Percentiles rank a stretch among this genome's conserved stretches.
Evolutionary conservation across 92 coral and sea anemone species (phyloP).

Genomic region (Siderastrea siderea): DNA sequence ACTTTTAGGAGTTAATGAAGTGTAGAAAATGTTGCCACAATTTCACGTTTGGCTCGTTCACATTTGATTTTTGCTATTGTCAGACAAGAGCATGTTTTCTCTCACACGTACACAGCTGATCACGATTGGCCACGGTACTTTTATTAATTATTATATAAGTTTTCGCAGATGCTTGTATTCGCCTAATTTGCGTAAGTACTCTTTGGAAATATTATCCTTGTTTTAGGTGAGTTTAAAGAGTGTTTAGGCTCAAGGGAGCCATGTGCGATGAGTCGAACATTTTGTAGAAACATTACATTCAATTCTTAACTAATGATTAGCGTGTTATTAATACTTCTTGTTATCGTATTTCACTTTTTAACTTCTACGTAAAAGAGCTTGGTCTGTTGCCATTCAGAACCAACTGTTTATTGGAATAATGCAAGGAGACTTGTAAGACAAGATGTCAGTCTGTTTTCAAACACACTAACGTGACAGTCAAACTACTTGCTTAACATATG

Average conservation of each 20-base stretch:
- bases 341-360: constrained; percentile 29
- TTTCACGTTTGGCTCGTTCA: neutral
- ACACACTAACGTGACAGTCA: neutral
- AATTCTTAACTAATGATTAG: neutral
- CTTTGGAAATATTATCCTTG: constrained; percentile 25
- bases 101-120: constrained; percentile 27
- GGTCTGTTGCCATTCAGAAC: constrained; percentile 15
- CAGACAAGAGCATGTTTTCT: constrained; percentile 9
- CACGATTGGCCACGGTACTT: neutral
- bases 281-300: neutral
- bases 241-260: constrained; percentile 23
- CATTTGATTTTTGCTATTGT: constrained; percentile 1
- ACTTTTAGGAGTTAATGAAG: neutral
- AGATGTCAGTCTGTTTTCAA: neutral
- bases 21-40: neutral
- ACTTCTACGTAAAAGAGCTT: neutral
- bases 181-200: neutral
- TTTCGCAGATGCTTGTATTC: neutral
- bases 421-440: neutral
- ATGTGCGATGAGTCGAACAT: constrained; percentile 8
- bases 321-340: neutral
- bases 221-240: neutral
- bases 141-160: neutral
- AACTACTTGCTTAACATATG: neutral
- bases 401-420: neutral